Evolutionary conservation across 2,888 invertebrate species (phyloP).

Genomic region (Belgica antarctica): DNA sequence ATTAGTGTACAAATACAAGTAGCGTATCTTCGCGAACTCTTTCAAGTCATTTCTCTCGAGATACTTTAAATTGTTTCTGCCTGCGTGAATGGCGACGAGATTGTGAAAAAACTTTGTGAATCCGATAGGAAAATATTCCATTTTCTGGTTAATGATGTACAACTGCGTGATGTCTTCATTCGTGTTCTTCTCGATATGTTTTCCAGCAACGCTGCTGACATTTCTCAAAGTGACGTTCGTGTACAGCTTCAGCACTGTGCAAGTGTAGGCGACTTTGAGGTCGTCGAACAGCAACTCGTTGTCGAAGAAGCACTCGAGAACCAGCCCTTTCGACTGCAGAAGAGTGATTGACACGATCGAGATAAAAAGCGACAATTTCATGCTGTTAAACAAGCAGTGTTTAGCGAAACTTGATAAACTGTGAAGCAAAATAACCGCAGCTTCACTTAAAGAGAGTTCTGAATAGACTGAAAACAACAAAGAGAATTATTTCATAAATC

Average conservation of each 20-base stretch:
- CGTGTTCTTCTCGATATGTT: background rate
- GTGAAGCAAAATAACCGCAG: no score
- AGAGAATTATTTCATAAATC: no score
- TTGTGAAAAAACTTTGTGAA: constrained; percentile 23
- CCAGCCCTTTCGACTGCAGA: background rate
- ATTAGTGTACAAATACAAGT: constrained; percentile 36
- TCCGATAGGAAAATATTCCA: constrained; percentile 36
- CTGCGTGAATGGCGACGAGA: constrained; percentile 34
- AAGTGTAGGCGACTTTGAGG: constrained; percentile 19
- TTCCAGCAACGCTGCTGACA: background rate
- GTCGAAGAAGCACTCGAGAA: constrained; percentile 32
- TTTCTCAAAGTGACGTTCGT: constrained; percentile 11
- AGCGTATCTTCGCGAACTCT: constrained; percentile 26
- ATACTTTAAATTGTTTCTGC: constrained; percentile 21
- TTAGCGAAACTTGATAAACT: no score
- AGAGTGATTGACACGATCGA: background rate
- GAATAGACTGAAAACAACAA: no score
- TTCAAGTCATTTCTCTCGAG: constrained; percentile 30
- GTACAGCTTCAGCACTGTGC: background rate
- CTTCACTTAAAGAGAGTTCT: no score
- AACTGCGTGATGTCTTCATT: constrained; percentile 25
- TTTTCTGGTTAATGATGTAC: constrained; percentile 14
- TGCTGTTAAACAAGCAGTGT: no score
- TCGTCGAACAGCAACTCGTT: constrained; percentile 32
- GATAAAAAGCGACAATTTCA: no score